Evolutionary conservation across 2,113 vertebrate species (phyloP).

Genomic region (Vidua chalybeata): DNA sequence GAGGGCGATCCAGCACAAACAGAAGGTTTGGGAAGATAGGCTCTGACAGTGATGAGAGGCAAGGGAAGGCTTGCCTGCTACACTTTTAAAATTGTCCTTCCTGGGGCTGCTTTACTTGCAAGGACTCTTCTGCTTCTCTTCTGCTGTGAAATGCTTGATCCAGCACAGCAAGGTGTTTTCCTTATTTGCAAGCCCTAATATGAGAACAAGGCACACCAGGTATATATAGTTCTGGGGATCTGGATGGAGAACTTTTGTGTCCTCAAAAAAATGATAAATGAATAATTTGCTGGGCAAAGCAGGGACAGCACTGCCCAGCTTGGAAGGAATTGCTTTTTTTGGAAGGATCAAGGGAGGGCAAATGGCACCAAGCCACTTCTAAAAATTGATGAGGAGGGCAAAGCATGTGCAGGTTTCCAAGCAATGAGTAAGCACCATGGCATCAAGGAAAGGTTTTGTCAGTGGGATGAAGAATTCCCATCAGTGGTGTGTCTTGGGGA

Average conservation of each 20-base stretch:
- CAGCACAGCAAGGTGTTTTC: slow-evolving; percentile 46
- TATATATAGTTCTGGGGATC: slow-evolving; percentile 32
- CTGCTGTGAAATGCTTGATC: slow-evolving; percentile 9
- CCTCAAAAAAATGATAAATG: neutral
- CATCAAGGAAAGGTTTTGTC: slow-evolving; percentile 39
- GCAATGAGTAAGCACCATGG: slow-evolving; percentile 33
- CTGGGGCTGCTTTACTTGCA: neutral
- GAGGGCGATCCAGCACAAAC: neutral
- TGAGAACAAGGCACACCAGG: slow-evolving; percentile 10
- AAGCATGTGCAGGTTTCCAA: slow-evolving; percentile 35
- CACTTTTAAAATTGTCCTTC: neutral
- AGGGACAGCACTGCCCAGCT: neutral
- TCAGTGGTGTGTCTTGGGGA: neutral
- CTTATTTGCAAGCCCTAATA: slow-evolving; percentile 45
- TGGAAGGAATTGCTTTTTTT: slow-evolving; percentile 28
- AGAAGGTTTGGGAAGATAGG: neutral
- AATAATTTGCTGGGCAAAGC: neutral
- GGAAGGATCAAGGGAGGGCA: neutral
- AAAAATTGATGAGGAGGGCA: slow-evolving; percentile 40
- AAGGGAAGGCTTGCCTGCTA: neutral
- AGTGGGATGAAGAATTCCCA: slow-evolving; percentile 1
- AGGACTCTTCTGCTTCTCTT: neutral
- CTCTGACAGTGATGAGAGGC: neutral
- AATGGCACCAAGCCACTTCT: slow-evolving; percentile 34
- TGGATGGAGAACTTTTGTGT: neutral